Conservation (phyloP, 2,113 vertebrate genomes). For the Oncorhynchus masou region DNA sequence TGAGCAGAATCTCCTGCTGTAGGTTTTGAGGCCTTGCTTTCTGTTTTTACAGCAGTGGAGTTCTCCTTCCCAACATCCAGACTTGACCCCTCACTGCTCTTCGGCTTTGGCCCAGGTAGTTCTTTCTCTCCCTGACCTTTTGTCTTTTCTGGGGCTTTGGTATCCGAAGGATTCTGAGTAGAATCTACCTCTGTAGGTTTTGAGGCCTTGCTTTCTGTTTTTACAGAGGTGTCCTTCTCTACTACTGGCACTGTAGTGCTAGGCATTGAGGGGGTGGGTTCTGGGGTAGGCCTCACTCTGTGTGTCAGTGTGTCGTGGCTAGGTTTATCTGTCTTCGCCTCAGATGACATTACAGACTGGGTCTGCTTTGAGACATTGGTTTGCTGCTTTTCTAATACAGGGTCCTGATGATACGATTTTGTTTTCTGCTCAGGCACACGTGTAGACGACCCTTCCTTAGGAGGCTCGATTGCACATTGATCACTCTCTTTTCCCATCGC, state of each 20-base stretch:
- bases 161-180: background rate
- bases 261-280: constrained; percentile 23
- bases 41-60: no score
- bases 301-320: constrained; percentile 54
- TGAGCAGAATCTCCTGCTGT: no score
- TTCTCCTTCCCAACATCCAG: no score
- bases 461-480: constrained; percentile 14
- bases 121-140: background rate
- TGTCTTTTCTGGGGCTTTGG: background rate
- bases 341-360: constrained; percentile 19
- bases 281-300: constrained; percentile 30
- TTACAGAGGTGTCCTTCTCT: constrained; percentile 6
- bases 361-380: constrained; percentile 23
- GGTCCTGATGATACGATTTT: background rate
- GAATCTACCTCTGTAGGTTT: background rate
- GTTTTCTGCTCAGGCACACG: constrained; percentile 22
- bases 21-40: background rate
- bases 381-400: background rate
- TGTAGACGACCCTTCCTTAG: background rate
- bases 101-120: no score
- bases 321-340: constrained; percentile 52
- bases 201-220: background rate
- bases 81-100: no score
- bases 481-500: constrained; percentile 12
- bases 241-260: constrained; percentile 11